Evolutionary conservation across 2,888 invertebrate genomes (phyloP), one percentile per base, ranked within the genome.

Genomic region (Chydorus sphaericus): DNA sequence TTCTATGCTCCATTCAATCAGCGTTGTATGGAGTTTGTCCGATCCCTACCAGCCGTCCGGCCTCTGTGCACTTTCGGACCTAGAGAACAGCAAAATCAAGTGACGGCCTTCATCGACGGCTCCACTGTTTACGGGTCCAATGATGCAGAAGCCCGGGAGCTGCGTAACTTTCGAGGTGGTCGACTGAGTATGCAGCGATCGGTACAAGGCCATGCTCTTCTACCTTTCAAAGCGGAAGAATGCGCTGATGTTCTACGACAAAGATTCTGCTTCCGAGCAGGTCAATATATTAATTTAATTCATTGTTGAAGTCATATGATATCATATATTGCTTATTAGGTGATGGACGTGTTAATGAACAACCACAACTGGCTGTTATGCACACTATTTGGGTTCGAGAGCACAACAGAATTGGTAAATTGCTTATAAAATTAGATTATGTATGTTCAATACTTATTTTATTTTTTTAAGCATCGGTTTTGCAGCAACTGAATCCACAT

Each of bases 121-220:
- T 87, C 87, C 0, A 77, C 79, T 5, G 73, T 86, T 1, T 88
- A 87, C 64, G 86, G 87, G 0, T 82, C 80, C 6, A 77, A 76
- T 33, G 65, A 71, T 1, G 75, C 77, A 52, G 77, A 79, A 56
- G 70, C 78, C 4, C 66, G 70, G 0, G 69, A 75, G 2, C 65
- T 87, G 16, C 70, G 84, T 50, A 76, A 73, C 30, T 77, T 80
- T 49, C 71, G 71, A 1, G 76, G 75, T 4, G 86, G 86, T 0
- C 70, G 75, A 30, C 67, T 87, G 61, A 75, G 74, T 54, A 76
- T 77, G 60, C 81, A 83, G 61, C 72, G 76, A 30, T 80, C 83
- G 64, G 80, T 76, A 60, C 71, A 81, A 49, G 75, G 59, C 3
- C 53, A 72, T 26, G 73, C 81, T 20, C 67, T 86, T 52, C 72